Base-by-base conservation (phyloP, 2,888 invertebrate species). In the Trachelus stipa region DNA sequence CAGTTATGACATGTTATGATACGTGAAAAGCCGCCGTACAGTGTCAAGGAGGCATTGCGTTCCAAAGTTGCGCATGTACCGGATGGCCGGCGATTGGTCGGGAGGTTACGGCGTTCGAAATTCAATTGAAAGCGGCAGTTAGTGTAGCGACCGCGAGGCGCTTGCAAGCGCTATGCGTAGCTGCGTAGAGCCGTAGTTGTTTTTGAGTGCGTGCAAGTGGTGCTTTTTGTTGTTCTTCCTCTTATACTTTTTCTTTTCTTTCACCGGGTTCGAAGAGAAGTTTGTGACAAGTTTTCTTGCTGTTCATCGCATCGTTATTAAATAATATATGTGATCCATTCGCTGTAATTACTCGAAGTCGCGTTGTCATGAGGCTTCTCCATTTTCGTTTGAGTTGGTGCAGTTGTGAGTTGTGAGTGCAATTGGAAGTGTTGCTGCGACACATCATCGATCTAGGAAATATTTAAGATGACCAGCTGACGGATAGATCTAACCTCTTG, bases 61-160 rank as follows among this genome's bases (percentile, higher is more conserved):
- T 68, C 1, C 4, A 73, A 69, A 78, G 76, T 77, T 80, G 80
- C 79, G 79, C 79, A 76, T 56, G 79, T 76, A 76, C 73, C 4
- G 34, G 76, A 73, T 69, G 30, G 31, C 40, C 75, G 76, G 68
- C 76, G 73, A 79, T 79, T 76, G 79, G 79, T 74, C 69, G 74
- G 37, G 37, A 73, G 79, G 68, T 79, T 69, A 83, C 82, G 81
- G 79, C 81, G 85, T 87, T 86, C 87, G 87, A 90, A 90, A 89
- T 89, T 90, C 86, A 89, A 90, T 87, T 86, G 85, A 82, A 85
- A 85, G 85, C 86, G 86, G 80, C 89, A 90, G 90, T 90, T 89
- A 89, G 90, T 88, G 88, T 89, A 90, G 89, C 87, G 89, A 87
- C 87, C 86, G 90, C 87, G 87, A 86, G 83, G 88, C 85, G 86